A percentile compares a stretch with the other conserved stretches of the same genome.
These are phyloP conservation scores for Cephus cinctus DNA, from an alignment of 1,140 invertebrate species.

Conservation along the genomic window DNA sequence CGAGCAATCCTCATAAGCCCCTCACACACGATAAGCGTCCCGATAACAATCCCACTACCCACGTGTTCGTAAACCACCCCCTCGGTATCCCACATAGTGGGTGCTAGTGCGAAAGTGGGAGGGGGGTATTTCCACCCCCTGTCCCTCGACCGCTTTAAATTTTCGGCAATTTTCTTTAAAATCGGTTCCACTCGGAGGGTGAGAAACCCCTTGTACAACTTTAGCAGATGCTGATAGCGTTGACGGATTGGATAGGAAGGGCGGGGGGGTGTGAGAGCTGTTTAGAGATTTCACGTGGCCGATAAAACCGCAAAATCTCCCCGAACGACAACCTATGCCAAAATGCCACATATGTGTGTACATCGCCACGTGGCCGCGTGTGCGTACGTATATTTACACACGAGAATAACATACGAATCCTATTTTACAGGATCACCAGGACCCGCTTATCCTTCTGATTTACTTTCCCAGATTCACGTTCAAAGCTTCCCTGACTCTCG, in stretches of 20 bases:
- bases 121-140: slow-evolving; percentile 2
- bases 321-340: background rate
- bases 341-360: background rate
- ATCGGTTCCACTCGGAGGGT: slow-evolving; percentile 23
- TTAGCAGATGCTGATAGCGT: slow-evolving; percentile 37
- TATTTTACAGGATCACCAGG: no score
- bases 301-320: slow-evolving; percentile 14
- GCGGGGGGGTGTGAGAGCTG: slow-evolving; percentile 14
- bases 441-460: no score
- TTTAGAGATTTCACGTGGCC: slow-evolving; percentile 39
- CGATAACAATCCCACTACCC: slow-evolving; percentile 38
- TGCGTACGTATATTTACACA: no score
- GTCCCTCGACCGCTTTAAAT: slow-evolving; percentile 45
- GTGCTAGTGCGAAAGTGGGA: no score
- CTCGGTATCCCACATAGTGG: no score
- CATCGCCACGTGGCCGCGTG: slow-evolving; percentile 5
- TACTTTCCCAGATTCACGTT: no score
- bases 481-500: no score
- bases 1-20: slow-evolving; percentile 51
- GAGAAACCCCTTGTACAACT: slow-evolving; percentile 9
- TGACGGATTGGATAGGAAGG: slow-evolving; percentile 52
- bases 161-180: slow-evolving; percentile 54
- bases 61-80: background rate
- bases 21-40: slow-evolving; percentile 50
- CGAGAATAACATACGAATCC: no score